phyloP scores from a whole-genome alignment of 2,113 vertebrate genomes.

The Pampusana beccarii region DNA sequence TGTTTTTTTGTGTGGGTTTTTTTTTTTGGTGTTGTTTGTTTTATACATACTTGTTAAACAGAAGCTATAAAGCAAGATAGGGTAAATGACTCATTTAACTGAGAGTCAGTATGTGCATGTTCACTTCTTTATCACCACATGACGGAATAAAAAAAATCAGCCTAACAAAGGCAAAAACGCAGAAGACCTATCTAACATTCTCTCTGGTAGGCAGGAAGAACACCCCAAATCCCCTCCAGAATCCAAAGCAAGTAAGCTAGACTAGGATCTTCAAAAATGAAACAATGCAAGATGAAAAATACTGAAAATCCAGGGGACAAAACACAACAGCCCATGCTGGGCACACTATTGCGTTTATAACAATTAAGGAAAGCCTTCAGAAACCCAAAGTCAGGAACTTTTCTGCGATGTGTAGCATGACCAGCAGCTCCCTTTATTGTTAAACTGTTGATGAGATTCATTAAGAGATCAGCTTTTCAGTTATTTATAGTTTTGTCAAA shows the following conservation, averaged over 20 bases:
- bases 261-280: not conserved
- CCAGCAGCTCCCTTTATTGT: not conserved
- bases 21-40: not conserved
- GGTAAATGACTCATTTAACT: not conserved
- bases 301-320: not conserved
- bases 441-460: not conserved
- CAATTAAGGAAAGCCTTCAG: not conserved
- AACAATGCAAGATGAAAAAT: not conserved
- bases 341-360: not conserved
- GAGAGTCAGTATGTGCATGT: not conserved
- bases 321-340: not conserved
- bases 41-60: not conserved
- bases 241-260: not conserved
- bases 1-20: too few species aligned
- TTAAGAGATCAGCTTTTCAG: not conserved
- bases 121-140: not conserved
- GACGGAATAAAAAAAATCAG: not conserved
- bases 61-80: not conserved
- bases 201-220: not conserved
- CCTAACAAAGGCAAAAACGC: not conserved
- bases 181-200: not conserved
- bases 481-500: slow-evolving; percentile 42
- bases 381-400: not conserved
- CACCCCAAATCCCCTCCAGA: not conserved
- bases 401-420: not conserved